Conservation (phyloP, 2,888 invertebrate species). For the Dioctria linearis region DNA sequence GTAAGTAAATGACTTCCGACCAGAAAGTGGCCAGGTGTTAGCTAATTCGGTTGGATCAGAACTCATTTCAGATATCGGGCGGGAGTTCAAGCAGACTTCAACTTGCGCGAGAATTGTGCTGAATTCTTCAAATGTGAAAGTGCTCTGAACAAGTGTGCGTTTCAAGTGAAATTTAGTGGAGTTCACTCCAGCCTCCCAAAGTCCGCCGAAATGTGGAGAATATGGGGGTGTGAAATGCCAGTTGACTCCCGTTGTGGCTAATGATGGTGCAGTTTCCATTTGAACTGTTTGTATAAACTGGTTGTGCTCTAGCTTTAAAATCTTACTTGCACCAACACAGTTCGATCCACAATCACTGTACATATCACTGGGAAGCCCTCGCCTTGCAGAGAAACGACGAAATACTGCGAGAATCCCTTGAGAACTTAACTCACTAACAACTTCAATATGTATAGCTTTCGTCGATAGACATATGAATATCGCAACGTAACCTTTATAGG, state of each 20-base stretch:
- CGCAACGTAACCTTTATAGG: slow-evolving; percentile 31
- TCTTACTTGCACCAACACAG: neutral
- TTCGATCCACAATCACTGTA: slow-evolving; percentile 20
- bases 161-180: neutral
- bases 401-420: neutral
- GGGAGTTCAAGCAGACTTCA: slow-evolving; percentile 25
- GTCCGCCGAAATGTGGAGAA: slow-evolving; percentile 62
- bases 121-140: slow-evolving; percentile 41
- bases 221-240: slow-evolving; percentile 64
- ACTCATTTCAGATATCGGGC: slow-evolving; percentile 2
- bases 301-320: neutral
- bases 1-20: neutral
- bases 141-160: neutral
- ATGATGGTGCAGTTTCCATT: neutral
- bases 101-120: slow-evolving; percentile 16
- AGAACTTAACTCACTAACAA: slow-evolving; percentile 1
- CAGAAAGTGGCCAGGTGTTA: slow-evolving; percentile 32
- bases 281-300: neutral
- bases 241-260: neutral
- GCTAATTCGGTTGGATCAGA: neutral
- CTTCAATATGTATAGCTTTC: slow-evolving; percentile 18
- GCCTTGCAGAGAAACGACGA: neutral
- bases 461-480: slow-evolving; percentile 3
- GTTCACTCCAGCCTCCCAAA: too few species aligned
- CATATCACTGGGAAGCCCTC: neutral